Evolutionary conservation across 2,888 invertebrate species (phyloP), one percentile per base, ranked within the genome.

Genomic region (Lasioglossum villosulum): DNA sequence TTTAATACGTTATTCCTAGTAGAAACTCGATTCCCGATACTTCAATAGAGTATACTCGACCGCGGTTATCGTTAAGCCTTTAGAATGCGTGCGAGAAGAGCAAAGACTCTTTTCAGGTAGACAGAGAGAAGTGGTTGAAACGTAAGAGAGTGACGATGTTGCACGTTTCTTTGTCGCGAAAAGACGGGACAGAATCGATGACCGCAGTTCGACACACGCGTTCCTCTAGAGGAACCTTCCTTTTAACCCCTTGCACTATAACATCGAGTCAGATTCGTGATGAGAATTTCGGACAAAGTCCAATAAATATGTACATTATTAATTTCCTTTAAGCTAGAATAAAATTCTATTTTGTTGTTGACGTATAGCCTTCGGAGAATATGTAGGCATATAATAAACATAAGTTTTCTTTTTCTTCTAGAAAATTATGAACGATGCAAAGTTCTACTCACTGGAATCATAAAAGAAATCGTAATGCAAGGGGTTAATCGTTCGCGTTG

Each of bases 1-100:
- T 89, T 89, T 89, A 80, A 86, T 81, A 83, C 37, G 70, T 84
- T 83, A 77, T 82, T 86, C 76, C 70, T 75, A 42, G 68, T 79
- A 78, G 59, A 82, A 56, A 19, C 74, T 82, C 77, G 75, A 63
- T 59, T 78, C 72, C 56, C 16, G 72, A 80, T 68, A 56, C 16
- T 56, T 78, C 75, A 52, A 45, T 45, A 19, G 75, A 76, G 70
- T 34, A 76, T 78, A 86, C 75, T 82, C 78, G 78, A 59, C 34
- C 74, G 76, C 81, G 82, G 56, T 86, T 75, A 78, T 75, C 68
- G 72, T 73, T 84, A 75, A 83, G 66, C 27, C 45, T 39, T 66
- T 78, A 48, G 30, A 34, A 30, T 37, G n/a, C 56, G 37, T 10
- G 27, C 5, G n/a, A n/a, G n/a, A 23, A 39, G 23, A 63, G 56